Evolutionary conservation across 2,113 vertebrate species (phyloP), one percentile per base, ranked within the genome.

Genomic region (Siniperca chuatsi): DNA sequence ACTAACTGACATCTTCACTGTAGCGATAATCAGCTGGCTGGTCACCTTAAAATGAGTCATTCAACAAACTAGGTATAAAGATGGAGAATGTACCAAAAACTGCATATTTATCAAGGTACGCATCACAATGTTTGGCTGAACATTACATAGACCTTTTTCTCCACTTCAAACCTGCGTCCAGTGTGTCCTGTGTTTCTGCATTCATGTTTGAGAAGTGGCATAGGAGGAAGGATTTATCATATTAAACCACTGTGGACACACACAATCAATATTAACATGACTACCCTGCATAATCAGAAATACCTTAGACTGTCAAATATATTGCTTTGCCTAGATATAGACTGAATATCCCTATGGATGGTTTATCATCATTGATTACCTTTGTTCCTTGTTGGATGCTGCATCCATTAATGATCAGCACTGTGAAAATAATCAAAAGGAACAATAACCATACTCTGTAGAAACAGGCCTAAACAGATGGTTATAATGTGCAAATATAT

Each of bases 1-100:
- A 87, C 64, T 69, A 70, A 52, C 8, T 71, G 73, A 61, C 61
- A 89, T 58, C 48, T 76, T 79, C 48, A 86, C 29, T 65, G 60
- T 60, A 40, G n/a, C 46, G 48, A 54, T 52, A 25, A 83, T 84
- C 29, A 79, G 50, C 67, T 77, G 42, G 70, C 65, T 50, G 70
- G 58, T 6, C 75, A 64, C n/a, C 8, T 68, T 71, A 48, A 72
- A 33, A 50, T 16, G 42, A 83, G 46, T 80, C 67, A 87, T 64
- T 87, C 23, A 25, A 46, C n/a, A 76, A 81, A 77, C 54, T 61
- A 25, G 75, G 81, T 23, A 64, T 65, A 50, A 55, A 35, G 18
- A 79, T 50, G 18, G 46, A 58, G 29, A 61, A 62, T 55, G 48
- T 54, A 60, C 12, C 4, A 50, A 61, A 46, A 71, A 23, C 2